Evolutionary conservation across 2,113 vertebrate species (phyloP), one percentile per base, ranked within the genome.

Genomic region (Cebus imitator): DNA sequence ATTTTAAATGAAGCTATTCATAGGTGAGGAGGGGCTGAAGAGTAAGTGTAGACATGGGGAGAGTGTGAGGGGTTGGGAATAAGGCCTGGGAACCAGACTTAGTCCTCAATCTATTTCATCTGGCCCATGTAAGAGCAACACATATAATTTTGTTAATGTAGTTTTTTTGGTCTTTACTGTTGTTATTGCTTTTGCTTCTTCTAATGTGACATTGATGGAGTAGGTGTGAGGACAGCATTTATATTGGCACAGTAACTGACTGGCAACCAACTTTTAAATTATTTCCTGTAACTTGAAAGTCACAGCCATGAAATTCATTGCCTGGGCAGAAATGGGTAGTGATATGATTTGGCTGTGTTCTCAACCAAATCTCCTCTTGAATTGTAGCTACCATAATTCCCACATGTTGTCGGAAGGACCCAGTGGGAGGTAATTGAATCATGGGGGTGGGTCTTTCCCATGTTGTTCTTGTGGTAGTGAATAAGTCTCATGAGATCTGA

Each of bases 231-330:
- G 55, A 37, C 32, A 45, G 40, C 45, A 75, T 76, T 81, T 84
- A 40, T 30, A 88, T 40, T 91, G 94, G 87, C 83, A 84, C 81
- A 25, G 90, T n/a, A 91, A 93, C 57, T 45, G n/a, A 93, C 64
- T 45, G n/a, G 43, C 27, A 35, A 64, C 70, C 43, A 87, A 68
- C 64, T 90, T 91, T 48, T 40, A 45, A 57, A 82, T 52, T n/a
- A 79, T 8, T 90, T 92, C 40, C 85, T n/a, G 5, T 58, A 35
- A 87, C 57, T 80, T 92, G 37, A 75, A 94, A 94, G 61, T 76
- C 86, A 87, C 3, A 45, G 45, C 55, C 37, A 14, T 25, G 43
- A 40, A 58, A 23, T 30, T 66, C 68, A 32, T 8, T 35, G 45
- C 50, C 52, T 86, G 40, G 70, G n/a, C 45, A 90, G 61, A 90